These are phyloP conservation scores for Caenorhabditis brenneri DNA, from an alignment of 1,140 invertebrate species.

Conservation along the genomic window DNA sequence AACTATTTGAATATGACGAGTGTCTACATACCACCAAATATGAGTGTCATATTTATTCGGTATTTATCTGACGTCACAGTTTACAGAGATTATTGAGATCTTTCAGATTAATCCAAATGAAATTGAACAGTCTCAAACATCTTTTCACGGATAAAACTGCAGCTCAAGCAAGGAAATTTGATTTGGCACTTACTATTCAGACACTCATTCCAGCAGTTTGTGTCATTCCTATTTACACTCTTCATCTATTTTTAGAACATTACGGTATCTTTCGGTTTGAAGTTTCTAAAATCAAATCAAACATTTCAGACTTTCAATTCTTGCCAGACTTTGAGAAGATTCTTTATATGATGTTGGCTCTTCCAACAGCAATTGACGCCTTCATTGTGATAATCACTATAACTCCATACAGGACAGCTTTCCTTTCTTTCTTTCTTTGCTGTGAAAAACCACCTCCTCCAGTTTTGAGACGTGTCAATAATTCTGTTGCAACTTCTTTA, in stretches of 20 bases:
- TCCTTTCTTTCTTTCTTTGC: background rate
- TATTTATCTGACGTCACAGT: background rate
- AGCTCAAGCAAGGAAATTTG: background rate
- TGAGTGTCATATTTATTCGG: conserved; percentile 2
- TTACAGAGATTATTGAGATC: background rate
- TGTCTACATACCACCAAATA: background rate
- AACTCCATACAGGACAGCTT: background rate
- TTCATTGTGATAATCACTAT: conserved; percentile 6
- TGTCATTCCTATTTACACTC: background rate
- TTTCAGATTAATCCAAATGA: background rate
- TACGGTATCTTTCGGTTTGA: background rate
- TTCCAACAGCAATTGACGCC: background rate
- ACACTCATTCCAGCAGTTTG: background rate
- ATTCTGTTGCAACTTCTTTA: background rate
- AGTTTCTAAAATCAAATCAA: background rate
- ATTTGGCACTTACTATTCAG: background rate
- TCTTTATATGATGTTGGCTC: background rate
- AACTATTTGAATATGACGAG: background rate
- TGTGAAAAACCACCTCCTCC: background rate
- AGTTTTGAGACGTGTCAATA: background rate
- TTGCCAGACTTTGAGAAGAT: background rate
- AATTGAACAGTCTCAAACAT: background rate
- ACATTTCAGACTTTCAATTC: background rate
- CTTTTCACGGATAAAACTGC: conserved; percentile 11
- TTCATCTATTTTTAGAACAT: background rate